These are phyloP conservation scores for Gallinago nigripennis DNA, from an alignment of 2,797 vertebrate species.

Conservation along the genomic window DNA sequence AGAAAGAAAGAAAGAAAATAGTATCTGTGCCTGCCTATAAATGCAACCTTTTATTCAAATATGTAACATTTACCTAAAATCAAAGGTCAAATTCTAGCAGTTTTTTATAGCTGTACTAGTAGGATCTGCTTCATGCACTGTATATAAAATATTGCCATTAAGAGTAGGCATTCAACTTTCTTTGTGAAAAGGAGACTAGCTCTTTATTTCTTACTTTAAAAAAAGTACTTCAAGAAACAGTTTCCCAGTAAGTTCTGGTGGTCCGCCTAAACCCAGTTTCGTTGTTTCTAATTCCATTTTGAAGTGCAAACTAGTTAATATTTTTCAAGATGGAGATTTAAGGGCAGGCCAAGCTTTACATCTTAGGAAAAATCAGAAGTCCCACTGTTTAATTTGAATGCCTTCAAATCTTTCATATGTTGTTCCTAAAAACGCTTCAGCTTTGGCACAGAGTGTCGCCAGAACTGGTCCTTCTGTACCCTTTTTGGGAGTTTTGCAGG, in stretches of 20 bases:
- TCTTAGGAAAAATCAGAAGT: background rate
- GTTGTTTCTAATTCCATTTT: background rate
- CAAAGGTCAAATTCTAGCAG: constrained; percentile 31
- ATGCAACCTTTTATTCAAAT: constrained; percentile 45
- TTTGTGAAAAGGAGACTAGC: background rate
- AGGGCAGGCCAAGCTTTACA: background rate
- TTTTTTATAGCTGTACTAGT: constrained; percentile 3
- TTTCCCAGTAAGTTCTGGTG: background rate
- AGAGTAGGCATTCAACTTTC: background rate
- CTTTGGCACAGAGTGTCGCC: background rate
- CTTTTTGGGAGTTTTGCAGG: background rate
- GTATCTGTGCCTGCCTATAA: background rate
- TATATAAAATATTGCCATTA: background rate
- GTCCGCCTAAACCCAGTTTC: background rate
- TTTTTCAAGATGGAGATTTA: background rate
- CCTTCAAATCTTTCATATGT: background rate
- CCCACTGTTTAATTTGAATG: background rate
- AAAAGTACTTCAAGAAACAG: background rate
- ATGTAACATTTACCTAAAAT: constrained; percentile 41
- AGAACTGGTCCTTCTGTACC: background rate
- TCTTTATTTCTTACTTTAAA: background rate
- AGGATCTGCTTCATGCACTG: background rate
- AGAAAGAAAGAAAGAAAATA: background rate
- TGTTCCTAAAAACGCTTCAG: background rate
- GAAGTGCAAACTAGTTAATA: background rate